Base-by-base conservation (phyloP, 2,113 vertebrate genomes). In the Pterophyllum scalare region DNA sequence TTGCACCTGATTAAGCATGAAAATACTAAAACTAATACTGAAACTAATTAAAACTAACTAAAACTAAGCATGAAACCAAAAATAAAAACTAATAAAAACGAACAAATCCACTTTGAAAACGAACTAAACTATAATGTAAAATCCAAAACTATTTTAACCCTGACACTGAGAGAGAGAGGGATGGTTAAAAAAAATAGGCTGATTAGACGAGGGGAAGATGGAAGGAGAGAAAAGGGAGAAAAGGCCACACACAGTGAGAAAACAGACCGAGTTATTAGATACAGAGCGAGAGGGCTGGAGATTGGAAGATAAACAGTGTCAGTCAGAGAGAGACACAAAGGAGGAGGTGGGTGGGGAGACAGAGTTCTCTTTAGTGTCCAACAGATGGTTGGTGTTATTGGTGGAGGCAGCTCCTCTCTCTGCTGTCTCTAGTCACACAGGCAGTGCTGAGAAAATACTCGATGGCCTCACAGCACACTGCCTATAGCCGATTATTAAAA, bases 331-430 rank as follows among this genome's bases (percentile, higher is more conserved):
- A 80, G 72, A 56, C 33, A 60, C 67, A 82, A 59, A 75, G 62
- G 28, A 56, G 75, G 82, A 83, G 77, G 85, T 31, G 75, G 85
- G 74, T 83, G 81, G 72, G 78, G 75, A 84, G 80, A 80, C 70
- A 15, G 46, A 70, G 77, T 80, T 78, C 31, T 82, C 56, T 78
- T 79, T 89, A 74, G 56, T 24, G 17, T 84, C 76, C 79, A 88
- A 76, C 88, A 91, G 87, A 91, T 92, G 89, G 85, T 83, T 79
- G 83, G 84, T 84, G 89, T 92, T 87, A 82, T 65, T 75, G 70
- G 60, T 64, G 78, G 77, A 81, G 62, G 78, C 79, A 75, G 64
- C 75, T 83, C 64, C 62, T 77, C 61, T 76, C 59, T 75, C 49
- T 17, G 59, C 77, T 65, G 31, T 61, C 81, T 86, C 79, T 58